phyloP scores from a whole-genome alignment of 2,888 invertebrate genomes.

The Alentia gelatinosa region DNA sequence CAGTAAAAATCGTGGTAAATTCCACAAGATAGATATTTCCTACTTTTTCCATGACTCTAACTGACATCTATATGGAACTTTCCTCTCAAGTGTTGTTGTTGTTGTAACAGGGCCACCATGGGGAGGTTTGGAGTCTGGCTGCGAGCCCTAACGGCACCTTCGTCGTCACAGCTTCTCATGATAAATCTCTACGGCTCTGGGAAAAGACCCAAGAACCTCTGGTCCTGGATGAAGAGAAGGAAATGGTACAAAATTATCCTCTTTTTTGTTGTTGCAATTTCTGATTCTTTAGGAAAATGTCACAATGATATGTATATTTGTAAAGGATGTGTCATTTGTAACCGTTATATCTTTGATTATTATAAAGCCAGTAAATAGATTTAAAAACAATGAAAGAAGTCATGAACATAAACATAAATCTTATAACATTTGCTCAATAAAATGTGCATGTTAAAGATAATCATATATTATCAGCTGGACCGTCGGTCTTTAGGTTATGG shows the following conservation, averaged over 20 bases:
- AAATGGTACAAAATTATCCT: conserved; percentile 82
- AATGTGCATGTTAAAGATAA: too few relatives aligned
- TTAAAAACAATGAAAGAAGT: neutral
- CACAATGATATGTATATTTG: neutral
- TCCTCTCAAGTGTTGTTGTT: neutral
- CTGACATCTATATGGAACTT: too few relatives aligned
- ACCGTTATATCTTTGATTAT: too few relatives aligned
- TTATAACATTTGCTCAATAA: too few relatives aligned
- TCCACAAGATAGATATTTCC: too few relatives aligned
- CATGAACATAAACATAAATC: too few relatives aligned
- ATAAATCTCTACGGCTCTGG: conserved; percentile 92
- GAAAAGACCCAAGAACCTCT: conserved; percentile 93
- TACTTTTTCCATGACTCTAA: too few relatives aligned
- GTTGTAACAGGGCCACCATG: conserved; percentile 88
- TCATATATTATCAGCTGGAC: too few relatives aligned
- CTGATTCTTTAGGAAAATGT: neutral
- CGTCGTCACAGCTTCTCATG: conserved; percentile 90
- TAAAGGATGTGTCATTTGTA: neutral
- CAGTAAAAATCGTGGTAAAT: too few relatives aligned
- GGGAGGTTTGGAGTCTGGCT: conserved; percentile 88
- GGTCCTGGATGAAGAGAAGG: conserved; percentile 94
- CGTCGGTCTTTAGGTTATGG: too few relatives aligned
- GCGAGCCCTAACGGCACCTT: conserved; percentile 91
- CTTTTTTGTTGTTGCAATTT: too few relatives aligned
- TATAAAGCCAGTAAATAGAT: neutral